Evolutionary conservation across 2,113 vertebrate species (phyloP).

Genomic region (Donacobius atricapilla): DNA sequence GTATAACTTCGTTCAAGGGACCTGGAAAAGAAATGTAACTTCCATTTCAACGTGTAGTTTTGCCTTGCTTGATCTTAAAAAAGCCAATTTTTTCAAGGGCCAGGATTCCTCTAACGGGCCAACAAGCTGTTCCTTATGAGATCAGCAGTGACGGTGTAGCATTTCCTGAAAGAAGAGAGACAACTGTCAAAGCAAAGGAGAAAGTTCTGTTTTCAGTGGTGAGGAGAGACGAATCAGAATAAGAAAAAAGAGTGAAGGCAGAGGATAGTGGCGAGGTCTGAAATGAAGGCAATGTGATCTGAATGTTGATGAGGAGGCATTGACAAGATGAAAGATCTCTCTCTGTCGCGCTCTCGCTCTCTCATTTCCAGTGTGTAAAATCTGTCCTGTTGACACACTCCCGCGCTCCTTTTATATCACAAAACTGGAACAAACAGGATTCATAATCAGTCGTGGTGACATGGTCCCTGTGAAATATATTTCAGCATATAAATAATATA

Average conservation of each 20-base stretch:
- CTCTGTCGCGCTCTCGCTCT: not conserved
- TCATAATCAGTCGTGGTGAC: not conserved
- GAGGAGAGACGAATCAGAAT: slow-evolving; percentile 54
- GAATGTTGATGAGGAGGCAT: slow-evolving; percentile 80
- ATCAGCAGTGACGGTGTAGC: not conserved
- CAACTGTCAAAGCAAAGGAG: not conserved
- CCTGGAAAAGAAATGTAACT: not conserved
- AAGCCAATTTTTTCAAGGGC: not conserved
- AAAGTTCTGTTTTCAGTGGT: not conserved
- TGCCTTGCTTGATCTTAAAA: slow-evolving; percentile 10
- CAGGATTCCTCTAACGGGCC: not conserved
- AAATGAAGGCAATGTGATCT: slow-evolving; percentile 71
- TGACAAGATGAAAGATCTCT: slow-evolving; percentile 71
- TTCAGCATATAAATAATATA: not conserved
- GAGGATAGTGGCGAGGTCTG: slow-evolving; percentile 42
- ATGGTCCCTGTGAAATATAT: not conserved
- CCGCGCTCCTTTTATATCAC: not conserved
- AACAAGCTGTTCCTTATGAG: not conserved
- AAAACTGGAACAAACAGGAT: not conserved
- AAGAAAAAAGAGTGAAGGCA: slow-evolving; percentile 24
- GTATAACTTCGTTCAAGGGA: not conserved
- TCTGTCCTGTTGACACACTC: slow-evolving; percentile 68
- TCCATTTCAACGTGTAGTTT: not conserved
- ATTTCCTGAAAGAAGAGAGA: not conserved
- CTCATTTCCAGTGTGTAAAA: slow-evolving; percentile 69